These are phyloP conservation scores for Archivesica marissinica DNA, from an alignment of 1,140 invertebrate species.

Conservation along the genomic window DNA sequence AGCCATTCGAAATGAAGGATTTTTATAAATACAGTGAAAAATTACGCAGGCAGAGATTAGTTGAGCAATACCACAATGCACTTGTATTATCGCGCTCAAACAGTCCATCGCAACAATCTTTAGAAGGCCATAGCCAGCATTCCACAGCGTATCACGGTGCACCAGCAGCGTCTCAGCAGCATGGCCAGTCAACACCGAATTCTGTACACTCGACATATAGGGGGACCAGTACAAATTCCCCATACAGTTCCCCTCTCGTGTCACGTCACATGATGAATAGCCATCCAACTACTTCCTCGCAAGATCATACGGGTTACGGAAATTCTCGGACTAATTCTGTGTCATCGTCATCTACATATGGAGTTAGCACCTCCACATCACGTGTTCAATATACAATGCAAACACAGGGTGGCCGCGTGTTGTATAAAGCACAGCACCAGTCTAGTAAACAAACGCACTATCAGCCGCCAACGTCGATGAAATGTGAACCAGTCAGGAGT, in stretches of 20 bases:
- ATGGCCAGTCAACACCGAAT: constrained; percentile 18
- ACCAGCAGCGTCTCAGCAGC: background rate
- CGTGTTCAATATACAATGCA: constrained; percentile 57
- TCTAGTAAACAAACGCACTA: constrained; percentile 60
- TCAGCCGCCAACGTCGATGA: constrained; percentile 55
- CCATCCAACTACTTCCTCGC: constrained; percentile 24
- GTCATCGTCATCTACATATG: constrained; percentile 24
- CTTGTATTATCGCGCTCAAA: constrained; percentile 68
- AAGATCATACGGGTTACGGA: constrained; percentile 12
- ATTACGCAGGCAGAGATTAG: constrained; percentile 88
- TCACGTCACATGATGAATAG: constrained; percentile 56
- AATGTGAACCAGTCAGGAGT: constrained; percentile 57
- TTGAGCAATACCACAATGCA: constrained; percentile 74
- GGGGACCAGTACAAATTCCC: constrained; percentile 41
- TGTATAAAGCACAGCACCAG: constrained; percentile 63
- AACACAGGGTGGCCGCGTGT: constrained; percentile 45
- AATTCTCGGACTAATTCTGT: background rate
- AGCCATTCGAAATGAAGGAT: constrained; percentile 98
- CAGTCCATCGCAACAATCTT: constrained; percentile 69
- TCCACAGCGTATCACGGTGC: constrained; percentile 41
- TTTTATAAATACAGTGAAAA: constrained; percentile 99
- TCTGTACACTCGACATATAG: background rate
- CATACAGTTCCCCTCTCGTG: constrained; percentile 40
- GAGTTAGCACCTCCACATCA: constrained; percentile 43
- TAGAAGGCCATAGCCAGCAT: constrained; percentile 60